Conservation (phyloP, 2,797 vertebrate species). For the Petrocephalus sullivani region DNA sequence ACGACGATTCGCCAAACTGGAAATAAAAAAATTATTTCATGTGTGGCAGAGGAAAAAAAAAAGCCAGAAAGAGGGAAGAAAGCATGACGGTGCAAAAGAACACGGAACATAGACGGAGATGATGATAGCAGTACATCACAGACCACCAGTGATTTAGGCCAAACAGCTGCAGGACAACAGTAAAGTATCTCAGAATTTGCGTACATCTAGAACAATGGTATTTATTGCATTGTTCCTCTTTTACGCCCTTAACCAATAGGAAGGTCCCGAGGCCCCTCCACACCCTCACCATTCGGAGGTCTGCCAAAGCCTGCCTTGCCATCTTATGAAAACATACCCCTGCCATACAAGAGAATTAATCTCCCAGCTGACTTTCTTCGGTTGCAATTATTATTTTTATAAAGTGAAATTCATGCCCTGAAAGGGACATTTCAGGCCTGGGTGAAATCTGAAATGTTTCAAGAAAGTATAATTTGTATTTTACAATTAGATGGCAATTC, state of each 20-base stretch:
- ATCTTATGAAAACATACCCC: constrained; percentile 43
- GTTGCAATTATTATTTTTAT: constrained; percentile 2
- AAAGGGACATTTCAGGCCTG: not conserved
- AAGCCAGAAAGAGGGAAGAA: not conserved
- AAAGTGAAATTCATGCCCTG: not conserved
- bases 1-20: constrained; percentile 23
- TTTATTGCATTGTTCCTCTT: not conserved
- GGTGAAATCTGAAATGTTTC: not conserved
- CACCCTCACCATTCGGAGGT: constrained; percentile 38
- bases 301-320: constrained; percentile 45
- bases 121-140: constrained; percentile 47
- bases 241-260: not conserved
- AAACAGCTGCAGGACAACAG: constrained; percentile 52
- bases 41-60: not conserved
- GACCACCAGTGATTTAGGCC: constrained; percentile 51
- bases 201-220: constrained; percentile 9
- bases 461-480: not conserved
- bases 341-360: constrained; percentile 1
- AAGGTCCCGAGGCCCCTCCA: constrained; percentile 23
- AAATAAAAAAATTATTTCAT: not conserved
- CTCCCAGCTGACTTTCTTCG: not conserved
- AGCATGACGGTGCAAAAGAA: not conserved
- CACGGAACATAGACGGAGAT: constrained; percentile 4
- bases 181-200: constrained; percentile 41
- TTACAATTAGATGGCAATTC: not conserved